Base-by-base conservation (phyloP, 1,140 invertebrate genomes). In the Zophobas morio region DNA sequence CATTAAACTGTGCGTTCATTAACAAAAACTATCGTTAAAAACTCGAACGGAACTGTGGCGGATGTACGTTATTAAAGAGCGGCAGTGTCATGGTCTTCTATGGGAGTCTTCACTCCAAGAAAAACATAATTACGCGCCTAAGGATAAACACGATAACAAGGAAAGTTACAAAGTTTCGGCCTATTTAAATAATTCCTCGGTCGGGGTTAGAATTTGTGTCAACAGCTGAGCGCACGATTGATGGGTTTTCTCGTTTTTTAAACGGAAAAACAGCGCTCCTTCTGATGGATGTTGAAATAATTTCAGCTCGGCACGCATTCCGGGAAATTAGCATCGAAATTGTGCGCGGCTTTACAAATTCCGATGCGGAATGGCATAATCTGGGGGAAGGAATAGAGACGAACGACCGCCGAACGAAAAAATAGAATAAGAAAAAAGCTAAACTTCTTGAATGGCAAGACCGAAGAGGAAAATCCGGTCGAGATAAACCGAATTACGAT, bases 1-100 rank as follows among this genome's bases (percentile, higher is more conserved):
- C 60, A 40, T 66, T 66, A 66, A 66, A 66, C 60, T 42, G 60
- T 66, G 33, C 60, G 60, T 66, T 66, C 60, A 66, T 66, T 66
- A 66, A 66, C 60, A 42, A 42, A 66, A 66, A 66, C 60, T 66
- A 66, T 66, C 60, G 60, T 46, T 66, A 39, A 66, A 60, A 66
- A 42, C 60, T 20, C 54, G 32, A 36, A 40, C 60, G 5, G n/a
- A 66, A 6, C 39, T 42, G 60, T 47, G 33, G 20, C 37, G 60
- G 60, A 42, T 66, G 39, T 36, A 36, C 35, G 34, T 47, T 51
- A 51, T n/a, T 46, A 51, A 51, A 51, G 49, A 5, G 6, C 49
- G 20, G 6, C 2, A 20, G 49, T 2, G n/a, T 51, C 49, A 20
- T 20, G 49, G 2, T 20, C 49, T 51, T 20, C 49, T 6, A 5